Base-by-base conservation (phyloP, 2,888 invertebrate genomes). In the Caenorhabditis zanzibari region DNA sequence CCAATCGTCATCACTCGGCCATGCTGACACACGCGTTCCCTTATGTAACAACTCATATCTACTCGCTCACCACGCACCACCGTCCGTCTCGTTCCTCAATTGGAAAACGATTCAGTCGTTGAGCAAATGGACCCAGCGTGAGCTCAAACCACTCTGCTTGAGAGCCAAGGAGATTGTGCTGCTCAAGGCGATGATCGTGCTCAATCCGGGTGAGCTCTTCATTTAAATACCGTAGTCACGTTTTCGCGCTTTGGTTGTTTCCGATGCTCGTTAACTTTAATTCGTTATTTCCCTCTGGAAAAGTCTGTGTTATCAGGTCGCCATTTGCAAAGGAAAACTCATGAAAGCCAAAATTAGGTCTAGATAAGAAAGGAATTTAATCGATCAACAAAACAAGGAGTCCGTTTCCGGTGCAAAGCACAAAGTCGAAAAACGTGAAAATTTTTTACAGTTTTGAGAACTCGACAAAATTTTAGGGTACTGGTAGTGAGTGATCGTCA, bases 21-120 rank as follows among this genome's bases (percentile, higher is more conserved):
- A 35, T 9, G 63, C 81, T 16, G 81, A 82, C 59, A 59, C 74
- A 59, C 69, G 56, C 16, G 54, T 87, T 69, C 72, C 80, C 71
- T 84, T 87, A 63, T 85, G 84, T 71, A 85, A 84, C 76, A 82
- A 82, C 80, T 76, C 85, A 54, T 76, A 69, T 76, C 84, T 87
- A 19, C 58, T 35, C 56, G 75, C 76, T 80, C 77, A 82, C 66
- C 59, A 59, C 22, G 59, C 54, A 49, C 84, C 85, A 75, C 87
- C 87, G 19, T 66, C 85, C 64, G 85, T 80, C 64, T 85, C 85
- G 86, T 90, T 90, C 86, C 69, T 90, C 66, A 88, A 85, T 72
- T 86, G 86, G 79, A 87, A 88, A 35, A 82, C 90, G 32, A 75
- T 90, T 47, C 69, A 76, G 63, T 85, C 87, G 81, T 79, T 90